Percentiles rank a stretch among this genome's conserved stretches.
Evolutionary conservation across 2,888 invertebrate species (phyloP).

Genomic region (Heliconius ismenius): DNA sequence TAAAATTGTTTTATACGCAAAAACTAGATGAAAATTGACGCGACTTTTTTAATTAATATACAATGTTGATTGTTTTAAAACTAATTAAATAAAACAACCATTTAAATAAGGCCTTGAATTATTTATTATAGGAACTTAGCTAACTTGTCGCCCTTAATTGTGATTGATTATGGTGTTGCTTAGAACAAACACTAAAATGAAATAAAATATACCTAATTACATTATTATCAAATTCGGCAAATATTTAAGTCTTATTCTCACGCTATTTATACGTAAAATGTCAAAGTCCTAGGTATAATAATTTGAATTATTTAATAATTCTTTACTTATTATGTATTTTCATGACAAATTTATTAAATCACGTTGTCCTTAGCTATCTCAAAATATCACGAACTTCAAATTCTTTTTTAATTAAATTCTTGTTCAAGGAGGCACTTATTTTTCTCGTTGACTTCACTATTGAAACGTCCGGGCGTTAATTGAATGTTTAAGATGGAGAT

Average conservation of each 20-base stretch:
- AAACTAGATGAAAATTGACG: neutral
- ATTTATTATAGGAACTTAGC: constrained; percentile 34
- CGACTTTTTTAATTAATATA: neutral
- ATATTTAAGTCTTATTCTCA: constrained; percentile 5
- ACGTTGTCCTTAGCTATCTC: constrained; percentile 7
- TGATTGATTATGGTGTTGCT: constrained; percentile 42
- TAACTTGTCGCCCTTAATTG: constrained; percentile 33
- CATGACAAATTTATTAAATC: neutral
- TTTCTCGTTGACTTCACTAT: constrained; percentile 20
- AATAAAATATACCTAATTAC: constrained; percentile 7
- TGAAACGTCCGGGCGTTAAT: constrained; percentile 15
- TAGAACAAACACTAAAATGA: constrained; percentile 11
- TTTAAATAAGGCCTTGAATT: constrained; percentile 36
- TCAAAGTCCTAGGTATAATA: neutral
- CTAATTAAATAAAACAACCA: constrained; percentile 27
- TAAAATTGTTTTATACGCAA: neutral
- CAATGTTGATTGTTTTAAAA: neutral
- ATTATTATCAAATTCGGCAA: neutral
- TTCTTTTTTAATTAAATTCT: constrained; percentile 22
- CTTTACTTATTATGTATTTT: neutral
- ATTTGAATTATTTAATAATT: neutral
- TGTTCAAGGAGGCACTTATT: constrained; percentile 22
- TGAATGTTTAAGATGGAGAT: constrained; percentile 14
- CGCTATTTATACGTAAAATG: constrained; percentile 9
- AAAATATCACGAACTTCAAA: constrained; percentile 11